Evolutionary conservation across 1,140 invertebrate genomes (phyloP).

Genomic region (Aphelenchoides besseyi): DNA sequence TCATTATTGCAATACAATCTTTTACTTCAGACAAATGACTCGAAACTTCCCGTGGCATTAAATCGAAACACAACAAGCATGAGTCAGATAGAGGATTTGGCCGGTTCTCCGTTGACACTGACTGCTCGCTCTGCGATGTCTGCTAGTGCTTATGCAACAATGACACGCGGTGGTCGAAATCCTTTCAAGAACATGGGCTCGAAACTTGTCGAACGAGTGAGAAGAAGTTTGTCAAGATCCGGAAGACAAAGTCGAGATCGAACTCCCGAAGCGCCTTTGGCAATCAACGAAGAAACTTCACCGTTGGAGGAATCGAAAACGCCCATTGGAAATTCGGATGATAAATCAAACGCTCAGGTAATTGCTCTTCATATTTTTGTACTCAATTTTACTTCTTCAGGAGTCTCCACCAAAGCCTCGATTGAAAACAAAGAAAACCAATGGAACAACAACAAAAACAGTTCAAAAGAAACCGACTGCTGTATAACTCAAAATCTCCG

Average conservation of each 20-base stretch:
- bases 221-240: constrained; percentile 49
- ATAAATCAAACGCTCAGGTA: too few relatives aligned
- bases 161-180: constrained; percentile 57
- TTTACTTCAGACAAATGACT: not conserved
- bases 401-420: too few relatives aligned
- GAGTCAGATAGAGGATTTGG: constrained; percentile 27
- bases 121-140: constrained; percentile 18
- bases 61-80: constrained; percentile 42
- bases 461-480: constrained; percentile 13
- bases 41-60: constrained; percentile 17
- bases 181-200: constrained; percentile 62
- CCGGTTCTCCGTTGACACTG: not conserved
- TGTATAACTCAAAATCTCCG: constrained; percentile 6
- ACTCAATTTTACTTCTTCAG: too few relatives aligned
- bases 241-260: constrained; percentile 38
- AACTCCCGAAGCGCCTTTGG: constrained; percentile 26
- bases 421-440: constrained; percentile 1
- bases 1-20: not conserved
- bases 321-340: not conserved
- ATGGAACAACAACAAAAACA: not conserved
- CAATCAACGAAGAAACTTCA: constrained; percentile 23
- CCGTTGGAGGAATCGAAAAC: constrained; percentile 15
- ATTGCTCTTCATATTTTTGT: too few relatives aligned
- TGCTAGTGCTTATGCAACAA: constrained; percentile 17
- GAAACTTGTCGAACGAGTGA: constrained; percentile 54